Evolutionary conservation across 2,797 vertebrate species (phyloP), one percentile per base, ranked within the genome.

Genomic region (Anabas testudineus): DNA sequence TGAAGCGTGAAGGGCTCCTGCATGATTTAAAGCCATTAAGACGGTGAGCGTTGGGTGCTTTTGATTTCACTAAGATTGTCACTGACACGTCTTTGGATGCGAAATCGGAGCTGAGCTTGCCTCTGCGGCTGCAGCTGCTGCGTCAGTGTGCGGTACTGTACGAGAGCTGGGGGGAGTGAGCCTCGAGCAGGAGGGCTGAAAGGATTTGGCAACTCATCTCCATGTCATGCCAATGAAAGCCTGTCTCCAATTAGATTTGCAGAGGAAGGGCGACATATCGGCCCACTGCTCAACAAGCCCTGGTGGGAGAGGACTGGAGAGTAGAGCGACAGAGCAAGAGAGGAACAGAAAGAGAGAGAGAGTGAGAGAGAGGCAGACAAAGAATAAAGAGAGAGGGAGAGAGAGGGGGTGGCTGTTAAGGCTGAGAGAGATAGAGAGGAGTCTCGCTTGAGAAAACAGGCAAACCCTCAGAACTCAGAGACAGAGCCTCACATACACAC

Each of bases 171-270:
- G 81, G 65, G 59, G 72, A 80, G 77, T 36, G 41, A 68, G 76
- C 80, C 80, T 84, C 57, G 30, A 86, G 84, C 83, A n/a, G 65
- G 69, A 71, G 78, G 83, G 81, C 83, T 89, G 87, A 90, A 85
- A 89, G 88, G 88, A 92, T 92, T 90, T 90, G 86, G 88, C 84
- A 90, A 87, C 90, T 91, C 91, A 92, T 91, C 88, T 87, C 88
- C 86, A 87, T 90, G 90, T 90, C 90, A 88, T 83, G 87, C 87
- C 87, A 85, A 84, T 87, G 83, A 87, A 91, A 92, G 87, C 85
- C 87, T 80, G 87, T 90, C 87, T 90, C 84, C 90, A 90, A 90
- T 91, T 88, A 90, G 87, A 93, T 92, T 86, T 90, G 83, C 88
- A 84, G 82, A 83, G 86, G 86, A 81, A 89, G 85, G 89, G 82